phyloP scores from a whole-genome alignment of 2,888 invertebrate species.

The Campoletis raptor region DNA sequence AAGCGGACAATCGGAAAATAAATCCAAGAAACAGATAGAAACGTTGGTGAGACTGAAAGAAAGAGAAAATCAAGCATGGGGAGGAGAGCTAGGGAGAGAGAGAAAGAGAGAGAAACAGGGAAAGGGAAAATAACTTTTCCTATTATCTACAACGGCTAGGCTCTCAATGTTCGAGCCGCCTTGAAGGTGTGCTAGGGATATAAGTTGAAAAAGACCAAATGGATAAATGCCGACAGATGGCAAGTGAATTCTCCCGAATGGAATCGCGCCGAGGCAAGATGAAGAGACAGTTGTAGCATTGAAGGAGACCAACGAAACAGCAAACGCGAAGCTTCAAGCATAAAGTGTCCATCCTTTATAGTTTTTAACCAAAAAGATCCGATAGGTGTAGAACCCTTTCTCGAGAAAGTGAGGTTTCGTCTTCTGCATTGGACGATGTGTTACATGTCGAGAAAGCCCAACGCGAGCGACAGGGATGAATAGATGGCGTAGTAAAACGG shows the following conservation, averaged over 20 bases:
- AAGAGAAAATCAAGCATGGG: not conserved
- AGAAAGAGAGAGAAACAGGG: not conserved
- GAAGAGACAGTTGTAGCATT: not conserved
- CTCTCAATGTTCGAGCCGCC: conserved; percentile 25
- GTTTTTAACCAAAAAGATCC: conserved; percentile 20
- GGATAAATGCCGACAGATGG: conserved; percentile 33
- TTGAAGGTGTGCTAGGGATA: conserved; percentile 49
- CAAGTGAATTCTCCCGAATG: not conserved
- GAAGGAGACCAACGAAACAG: conserved; percentile 10
- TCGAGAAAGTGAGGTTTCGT: conserved; percentile 54
- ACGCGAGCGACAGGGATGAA: conserved; percentile 50
- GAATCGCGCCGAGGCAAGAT: not conserved
- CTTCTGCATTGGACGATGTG: conserved; percentile 48
- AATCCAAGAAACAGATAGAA: conserved; percentile 43
- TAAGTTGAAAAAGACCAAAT: conserved; percentile 39
- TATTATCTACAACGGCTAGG: conserved; percentile 49
- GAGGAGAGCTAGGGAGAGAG: not conserved
- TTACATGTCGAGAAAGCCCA: conserved; percentile 52
- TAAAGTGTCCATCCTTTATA: conserved; percentile 33
- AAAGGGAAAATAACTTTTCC: conserved; percentile 58
- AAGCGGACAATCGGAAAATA: conserved; percentile 50
- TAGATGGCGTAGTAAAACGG: conserved; percentile 66
- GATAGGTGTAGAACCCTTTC: not conserved
- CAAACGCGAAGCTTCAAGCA: conserved; percentile 30
- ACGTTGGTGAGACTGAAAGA: conserved; percentile 52